Percentiles rank a stretch among this genome's conserved stretches.
Evolutionary conservation across 2,888 invertebrate genomes (phyloP).

Genomic region (Eremobia ochroleuca): DNA sequence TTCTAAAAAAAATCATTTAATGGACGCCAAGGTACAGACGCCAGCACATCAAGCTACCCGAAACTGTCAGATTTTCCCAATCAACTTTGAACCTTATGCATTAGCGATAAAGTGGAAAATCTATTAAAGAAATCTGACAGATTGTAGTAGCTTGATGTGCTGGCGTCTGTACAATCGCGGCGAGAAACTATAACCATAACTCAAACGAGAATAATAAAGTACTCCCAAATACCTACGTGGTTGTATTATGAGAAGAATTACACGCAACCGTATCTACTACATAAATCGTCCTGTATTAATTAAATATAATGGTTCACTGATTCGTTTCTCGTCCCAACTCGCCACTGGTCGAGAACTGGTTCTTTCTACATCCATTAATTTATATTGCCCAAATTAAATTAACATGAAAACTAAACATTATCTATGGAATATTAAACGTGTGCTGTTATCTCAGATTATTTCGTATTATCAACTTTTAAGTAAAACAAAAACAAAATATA

Average conservation of each 20-base stretch:
- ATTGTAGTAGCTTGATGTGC: no score
- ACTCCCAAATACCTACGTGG: conserved; percentile 72
- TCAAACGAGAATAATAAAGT: conserved; percentile 79
- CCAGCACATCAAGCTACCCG: no score
- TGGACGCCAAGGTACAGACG: conserved; percentile 55
- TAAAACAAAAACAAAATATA: conserved; percentile 63
- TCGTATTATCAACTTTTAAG: conserved; percentile 63
- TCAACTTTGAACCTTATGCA: no score
- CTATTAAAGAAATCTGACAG: no score
- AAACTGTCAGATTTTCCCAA: no score
- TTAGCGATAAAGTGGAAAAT: no score
- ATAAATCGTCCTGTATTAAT: conserved; percentile 87
- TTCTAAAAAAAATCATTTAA: conserved; percentile 53
- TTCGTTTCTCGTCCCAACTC: conserved; percentile 80
- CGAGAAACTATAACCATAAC: conserved; percentile 80
- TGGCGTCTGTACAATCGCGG: no score
- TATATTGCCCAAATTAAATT: conserved; percentile 87
- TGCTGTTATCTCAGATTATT: conserved; percentile 71
- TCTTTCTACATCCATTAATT: conserved; percentile 82
- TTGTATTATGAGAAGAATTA: conserved; percentile 83
- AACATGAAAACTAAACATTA: conserved; percentile 82
- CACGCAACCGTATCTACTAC: conserved; percentile 79
- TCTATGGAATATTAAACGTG: conserved; percentile 77
- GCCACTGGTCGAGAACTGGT: conserved; percentile 82
- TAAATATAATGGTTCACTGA: conserved; percentile 85